Evolutionary conservation across 2,113 vertebrate species (phyloP).

Genomic region (Vombatus ursinus): DNA sequence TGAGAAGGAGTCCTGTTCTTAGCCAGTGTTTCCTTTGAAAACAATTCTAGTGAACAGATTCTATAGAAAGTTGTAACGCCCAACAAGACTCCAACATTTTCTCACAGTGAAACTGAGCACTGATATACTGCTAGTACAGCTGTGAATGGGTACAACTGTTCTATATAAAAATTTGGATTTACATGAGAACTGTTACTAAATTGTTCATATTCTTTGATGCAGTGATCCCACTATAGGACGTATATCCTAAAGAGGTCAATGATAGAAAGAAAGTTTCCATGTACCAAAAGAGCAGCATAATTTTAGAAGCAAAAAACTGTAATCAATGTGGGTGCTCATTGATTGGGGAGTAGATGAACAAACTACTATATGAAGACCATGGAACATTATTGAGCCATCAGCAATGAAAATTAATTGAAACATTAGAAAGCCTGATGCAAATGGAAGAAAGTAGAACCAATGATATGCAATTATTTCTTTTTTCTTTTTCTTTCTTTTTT

Average conservation of each 20-base stretch:
- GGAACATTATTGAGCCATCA: background rate
- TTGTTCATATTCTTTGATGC: background rate
- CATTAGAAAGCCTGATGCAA: background rate
- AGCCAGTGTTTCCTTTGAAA: conserved; percentile 78
- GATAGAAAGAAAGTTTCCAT: background rate
- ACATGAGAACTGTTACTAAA: background rate
- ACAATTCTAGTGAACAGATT: conserved; percentile 64
- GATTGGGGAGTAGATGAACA: background rate
- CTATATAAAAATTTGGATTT: background rate
- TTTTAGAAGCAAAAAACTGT: background rate
- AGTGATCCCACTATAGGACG: background rate
- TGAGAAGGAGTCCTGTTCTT: conserved; percentile 45
- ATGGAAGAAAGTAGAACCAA: background rate
- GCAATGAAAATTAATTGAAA: background rate
- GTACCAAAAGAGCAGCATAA: background rate
- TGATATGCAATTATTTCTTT: background rate
- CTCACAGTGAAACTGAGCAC: conserved; percentile 45
- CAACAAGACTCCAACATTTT: conserved; percentile 45
- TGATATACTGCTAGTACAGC: background rate
- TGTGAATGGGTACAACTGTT: background rate
- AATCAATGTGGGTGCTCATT: background rate
- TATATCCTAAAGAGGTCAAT: background rate
- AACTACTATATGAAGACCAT: background rate
- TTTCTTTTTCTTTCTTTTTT: no score
- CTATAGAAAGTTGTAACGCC: conserved; percentile 55